Conservation (phyloP, 2,113 vertebrate genomes). For the Globicephala melas region DNA sequence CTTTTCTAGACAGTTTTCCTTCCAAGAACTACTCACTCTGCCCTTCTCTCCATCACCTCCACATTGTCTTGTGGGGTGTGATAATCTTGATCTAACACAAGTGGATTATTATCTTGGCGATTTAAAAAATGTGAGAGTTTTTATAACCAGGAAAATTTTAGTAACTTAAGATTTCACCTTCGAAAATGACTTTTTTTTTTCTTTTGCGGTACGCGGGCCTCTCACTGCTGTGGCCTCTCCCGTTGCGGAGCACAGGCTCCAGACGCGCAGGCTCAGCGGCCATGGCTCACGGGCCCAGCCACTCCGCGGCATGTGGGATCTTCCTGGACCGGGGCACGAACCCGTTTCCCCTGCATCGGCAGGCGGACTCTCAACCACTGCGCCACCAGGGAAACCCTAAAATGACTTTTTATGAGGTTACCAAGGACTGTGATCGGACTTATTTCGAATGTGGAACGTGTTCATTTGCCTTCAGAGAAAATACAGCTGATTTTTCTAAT, state of each 20-base stretch:
- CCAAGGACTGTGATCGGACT: not conserved
- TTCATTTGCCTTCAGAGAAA: not conserved
- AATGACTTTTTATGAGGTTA: not conserved
- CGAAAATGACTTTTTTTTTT: not conserved
- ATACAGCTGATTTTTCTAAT: not conserved
- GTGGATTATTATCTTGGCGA: not conserved
- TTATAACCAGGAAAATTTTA: not conserved
- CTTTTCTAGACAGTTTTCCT: not conserved
- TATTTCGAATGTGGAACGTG: not conserved
- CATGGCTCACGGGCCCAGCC: no score
- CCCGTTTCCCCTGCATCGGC: no score
- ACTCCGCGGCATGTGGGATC: no score
- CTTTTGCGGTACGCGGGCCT: no score
- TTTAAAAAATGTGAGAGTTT: not conserved
- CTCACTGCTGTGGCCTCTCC: no score
- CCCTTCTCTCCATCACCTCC: not conserved
- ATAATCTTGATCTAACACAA: not conserved
- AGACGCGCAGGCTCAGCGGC: no score
- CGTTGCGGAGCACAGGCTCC: no score
- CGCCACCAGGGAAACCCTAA: not conserved
- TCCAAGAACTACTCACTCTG: not conserved
- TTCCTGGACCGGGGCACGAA: rapidly evolving
- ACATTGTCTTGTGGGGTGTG: not conserved
- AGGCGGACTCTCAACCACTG: no score
- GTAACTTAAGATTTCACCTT: not conserved